Percentiles rank a stretch among this genome's conserved stretches.
These are phyloP conservation scores for pig (Sus scrofa) DNA, from an alignment of 2,113 vertebrate genomes.

Conservation along the genomic window DNA sequence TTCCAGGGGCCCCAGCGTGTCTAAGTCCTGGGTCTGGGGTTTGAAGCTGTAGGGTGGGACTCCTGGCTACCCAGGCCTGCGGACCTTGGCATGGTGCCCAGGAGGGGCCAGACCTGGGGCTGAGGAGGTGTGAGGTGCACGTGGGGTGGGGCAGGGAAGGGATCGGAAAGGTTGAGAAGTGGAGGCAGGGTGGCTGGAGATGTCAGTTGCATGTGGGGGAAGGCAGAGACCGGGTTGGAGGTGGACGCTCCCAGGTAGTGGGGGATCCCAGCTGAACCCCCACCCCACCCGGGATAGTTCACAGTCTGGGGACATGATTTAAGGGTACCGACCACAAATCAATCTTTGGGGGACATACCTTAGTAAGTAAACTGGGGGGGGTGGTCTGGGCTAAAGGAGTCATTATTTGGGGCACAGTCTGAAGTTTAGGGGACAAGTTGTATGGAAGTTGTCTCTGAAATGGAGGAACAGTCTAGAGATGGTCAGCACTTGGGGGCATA, in stretches of 20 bases:
- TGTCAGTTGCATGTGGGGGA: neutral
- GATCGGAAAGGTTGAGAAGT: neutral
- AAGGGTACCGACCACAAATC: neutral
- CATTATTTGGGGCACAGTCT: neutral
- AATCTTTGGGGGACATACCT: neutral
- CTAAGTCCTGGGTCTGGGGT: slow-evolving; percentile 3
- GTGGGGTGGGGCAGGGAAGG: slow-evolving; percentile 20
- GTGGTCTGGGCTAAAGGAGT: neutral
- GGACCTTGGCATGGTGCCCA: slow-evolving; percentile 53
- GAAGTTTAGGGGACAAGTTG: neutral
- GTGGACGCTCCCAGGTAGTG: neutral
- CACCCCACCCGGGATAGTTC: neutral
- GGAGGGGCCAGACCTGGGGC: slow-evolving; percentile 64
- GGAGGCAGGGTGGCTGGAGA: neutral
- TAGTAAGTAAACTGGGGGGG: neutral
- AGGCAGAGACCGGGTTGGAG: neutral
- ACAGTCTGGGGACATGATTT: neutral
- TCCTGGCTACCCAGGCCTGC: slow-evolving; percentile 33
- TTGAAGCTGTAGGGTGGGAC: slow-evolving; percentile 12
- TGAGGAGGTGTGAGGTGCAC: slow-evolving; percentile 63
- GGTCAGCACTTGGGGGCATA: neutral
- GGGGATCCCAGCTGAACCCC: neutral
- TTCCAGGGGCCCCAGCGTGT: neutral
- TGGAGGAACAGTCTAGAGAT: neutral
- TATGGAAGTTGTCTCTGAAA: neutral